Evolutionary conservation across 2,888 invertebrate genomes (phyloP), one percentile per base, ranked within the genome.

Genomic region (Tenthredo livida): DNA sequence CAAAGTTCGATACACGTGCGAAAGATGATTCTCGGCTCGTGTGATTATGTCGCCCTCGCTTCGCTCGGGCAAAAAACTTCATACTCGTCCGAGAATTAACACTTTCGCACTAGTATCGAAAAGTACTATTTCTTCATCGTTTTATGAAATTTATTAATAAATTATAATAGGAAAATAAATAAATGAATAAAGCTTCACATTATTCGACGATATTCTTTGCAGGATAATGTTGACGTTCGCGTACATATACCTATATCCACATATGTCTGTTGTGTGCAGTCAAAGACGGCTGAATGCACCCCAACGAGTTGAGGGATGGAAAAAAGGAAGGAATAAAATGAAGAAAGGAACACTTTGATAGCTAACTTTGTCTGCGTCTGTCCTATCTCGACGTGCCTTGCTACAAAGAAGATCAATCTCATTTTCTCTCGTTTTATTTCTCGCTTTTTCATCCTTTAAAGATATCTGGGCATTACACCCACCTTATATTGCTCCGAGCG

Each of bases 381-480:
- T 78, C 33, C 29, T 80, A 25, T 40, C 61, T 61, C 21, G 33
- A 80, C 80, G 58, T 80, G 61, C 80, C 80, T 40, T n/a, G 61
- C 80, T 61, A 80, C 80, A 80, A 80, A 80, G 80, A 80, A 80
- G 80, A 80, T 80, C 80, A 80, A 80, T 80, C 80, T 80, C 61
- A 80, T 80, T 80, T 61, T 80, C 61, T 61, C 21, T 40, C 58
- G 40, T 80, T 80, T 80, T 80, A 37, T 61, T 80, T 40, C 21
- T 29, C 61, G 10, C 54, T 29, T 50, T 78, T 61, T 61, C 61
- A 29, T 80, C 10, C 50, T 80, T 80, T 80, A 80, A 40, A 58
- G 80, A 61, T 50, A 80, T 40, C 80, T 50, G 37, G 80, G 80
- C 61, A 80, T 80, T 80, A 80, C 50, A 80, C 80, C 61, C 17